These are phyloP conservation scores for Caenorhabditis sp. DNA, from an alignment of 2,888 invertebrate genomes.

Conservation along the genomic window DNA sequence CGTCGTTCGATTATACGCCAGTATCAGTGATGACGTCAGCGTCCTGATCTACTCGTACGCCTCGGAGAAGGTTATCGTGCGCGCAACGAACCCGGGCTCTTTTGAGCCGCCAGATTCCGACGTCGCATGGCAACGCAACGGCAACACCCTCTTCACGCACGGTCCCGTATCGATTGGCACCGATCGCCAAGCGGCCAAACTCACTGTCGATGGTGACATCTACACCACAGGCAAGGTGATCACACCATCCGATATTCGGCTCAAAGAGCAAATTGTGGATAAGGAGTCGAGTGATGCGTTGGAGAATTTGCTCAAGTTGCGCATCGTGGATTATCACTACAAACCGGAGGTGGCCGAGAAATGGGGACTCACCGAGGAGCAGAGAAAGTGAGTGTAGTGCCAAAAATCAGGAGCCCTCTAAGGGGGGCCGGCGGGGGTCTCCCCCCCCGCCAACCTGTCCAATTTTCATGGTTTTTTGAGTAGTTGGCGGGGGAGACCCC, in stretches of 20 bases:
- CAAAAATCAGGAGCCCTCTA: too few relatives aligned
- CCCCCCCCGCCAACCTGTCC: too few relatives aligned
- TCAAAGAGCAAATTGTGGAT: constrained; percentile 89
- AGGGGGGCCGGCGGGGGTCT: too few relatives aligned
- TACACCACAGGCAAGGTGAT: constrained; percentile 86
- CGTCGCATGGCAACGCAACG: constrained; percentile 89
- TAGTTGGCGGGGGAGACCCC: too few relatives aligned
- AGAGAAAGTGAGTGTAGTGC: constrained; percentile 77
- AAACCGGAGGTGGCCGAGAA: constrained; percentile 83
- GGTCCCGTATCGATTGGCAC: constrained; percentile 94
- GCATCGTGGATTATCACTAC: constrained; percentile 84
- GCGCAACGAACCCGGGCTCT: constrained; percentile 98
- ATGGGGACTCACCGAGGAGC: constrained; percentile 80
- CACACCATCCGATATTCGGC: constrained; percentile 90
- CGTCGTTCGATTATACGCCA: constrained; percentile 78
- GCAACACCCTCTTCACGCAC: constrained; percentile 86
- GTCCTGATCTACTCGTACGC: constrained; percentile 79
- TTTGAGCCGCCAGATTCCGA: constrained; percentile 92
- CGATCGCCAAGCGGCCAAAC: constrained; percentile 81
- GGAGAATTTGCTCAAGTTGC: constrained; percentile 86
- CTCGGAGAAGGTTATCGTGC: constrained; percentile 93
- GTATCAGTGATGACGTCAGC: constrained; percentile 50
- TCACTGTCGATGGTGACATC: constrained; percentile 92
- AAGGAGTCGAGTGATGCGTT: constrained; percentile 87
- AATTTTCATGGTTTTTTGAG: too few relatives aligned